These are phyloP conservation scores for Planococcus citri DNA, from an alignment of 1,140 invertebrate genomes.

Conservation along the genomic window DNA sequence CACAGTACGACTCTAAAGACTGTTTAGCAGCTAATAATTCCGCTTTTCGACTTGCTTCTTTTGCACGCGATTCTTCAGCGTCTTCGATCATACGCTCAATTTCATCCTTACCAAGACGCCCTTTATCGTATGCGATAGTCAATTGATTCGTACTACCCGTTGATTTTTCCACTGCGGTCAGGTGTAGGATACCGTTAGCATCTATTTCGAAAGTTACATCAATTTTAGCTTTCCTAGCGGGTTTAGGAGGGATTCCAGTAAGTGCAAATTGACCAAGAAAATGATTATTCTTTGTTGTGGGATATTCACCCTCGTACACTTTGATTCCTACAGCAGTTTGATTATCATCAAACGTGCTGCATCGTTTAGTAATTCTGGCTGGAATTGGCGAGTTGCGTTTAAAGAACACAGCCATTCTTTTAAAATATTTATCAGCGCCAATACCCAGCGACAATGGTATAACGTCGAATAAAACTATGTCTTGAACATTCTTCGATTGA, in stretches of 20 bases:
- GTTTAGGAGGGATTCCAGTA: constrained; percentile 85
- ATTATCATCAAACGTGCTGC: constrained; percentile 93
- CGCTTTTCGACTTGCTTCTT: constrained; percentile 81
- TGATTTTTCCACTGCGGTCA: constrained; percentile 76
- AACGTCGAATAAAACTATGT: constrained; percentile 83
- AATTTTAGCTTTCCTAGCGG: constrained; percentile 84
- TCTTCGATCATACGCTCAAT: constrained; percentile 97
- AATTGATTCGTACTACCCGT: constrained; percentile 96
- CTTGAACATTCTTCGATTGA: constrained; percentile 82
- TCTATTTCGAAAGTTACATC: constrained; percentile 85
- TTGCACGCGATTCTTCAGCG: constrained; percentile 82
- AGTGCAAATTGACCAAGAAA: constrained; percentile 86
- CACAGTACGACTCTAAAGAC: constrained; percentile 89
- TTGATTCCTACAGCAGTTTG: constrained; percentile 84
- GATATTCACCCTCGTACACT: constrained; percentile 79
- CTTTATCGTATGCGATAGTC: constrained; percentile 96
- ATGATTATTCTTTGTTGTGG: constrained; percentile 88
- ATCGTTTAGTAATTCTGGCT: constrained; percentile 89
- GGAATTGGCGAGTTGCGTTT: constrained; percentile 94
- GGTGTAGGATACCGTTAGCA: constrained; percentile 77
- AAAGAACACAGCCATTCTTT: constrained; percentile 89
- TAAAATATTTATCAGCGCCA: constrained; percentile 91
- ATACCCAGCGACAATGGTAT: constrained; percentile 91
- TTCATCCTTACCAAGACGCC: constrained; percentile 87
- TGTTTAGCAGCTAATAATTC: constrained; percentile 82